Percentiles rank a stretch among this genome's conserved stretches.
phyloP scores from a whole-genome alignment of 2,113 vertebrate species.

The Lasiurus cinereus region DNA sequence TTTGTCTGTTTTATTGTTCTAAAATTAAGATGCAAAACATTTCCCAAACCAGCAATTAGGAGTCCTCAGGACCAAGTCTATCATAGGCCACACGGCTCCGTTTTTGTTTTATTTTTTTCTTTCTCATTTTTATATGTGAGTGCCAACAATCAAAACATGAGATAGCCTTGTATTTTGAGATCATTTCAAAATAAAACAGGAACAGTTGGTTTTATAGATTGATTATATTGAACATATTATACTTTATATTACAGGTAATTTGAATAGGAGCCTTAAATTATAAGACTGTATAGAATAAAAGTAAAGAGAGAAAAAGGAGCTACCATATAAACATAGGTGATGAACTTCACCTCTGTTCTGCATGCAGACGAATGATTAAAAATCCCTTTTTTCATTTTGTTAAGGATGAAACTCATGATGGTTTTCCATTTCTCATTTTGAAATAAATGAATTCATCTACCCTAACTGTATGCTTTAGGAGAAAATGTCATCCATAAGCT shows the following conservation, averaged over 20 bases:
- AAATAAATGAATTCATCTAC: not conserved
- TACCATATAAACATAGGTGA: not conserved
- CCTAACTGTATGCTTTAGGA: not conserved
- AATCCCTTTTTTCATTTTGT: not conserved
- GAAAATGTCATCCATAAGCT: not conserved
- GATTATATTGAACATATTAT: not conserved
- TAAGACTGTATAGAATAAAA: not conserved
- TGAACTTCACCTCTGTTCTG: not conserved
- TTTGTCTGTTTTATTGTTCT: not conserved
- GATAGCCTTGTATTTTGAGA: not conserved
- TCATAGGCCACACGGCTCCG: not conserved
- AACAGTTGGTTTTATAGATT: not conserved
- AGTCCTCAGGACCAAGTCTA: not conserved
- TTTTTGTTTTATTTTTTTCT: not conserved
- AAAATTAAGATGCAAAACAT: constrained; percentile 34
- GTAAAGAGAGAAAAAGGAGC: not conserved
- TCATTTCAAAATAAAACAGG: constrained; percentile 37
- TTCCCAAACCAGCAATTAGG: not conserved
- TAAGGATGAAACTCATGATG: not conserved
- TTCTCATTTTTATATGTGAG: not conserved
- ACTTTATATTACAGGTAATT: not conserved
- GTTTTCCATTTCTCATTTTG: constrained; percentile 61
- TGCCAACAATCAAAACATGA: not conserved
- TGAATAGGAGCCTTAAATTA: not conserved
- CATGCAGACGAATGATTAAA: not conserved